Conservation (phyloP, 1,140 invertebrate species). For the Calephelis virginiensis region DNA sequence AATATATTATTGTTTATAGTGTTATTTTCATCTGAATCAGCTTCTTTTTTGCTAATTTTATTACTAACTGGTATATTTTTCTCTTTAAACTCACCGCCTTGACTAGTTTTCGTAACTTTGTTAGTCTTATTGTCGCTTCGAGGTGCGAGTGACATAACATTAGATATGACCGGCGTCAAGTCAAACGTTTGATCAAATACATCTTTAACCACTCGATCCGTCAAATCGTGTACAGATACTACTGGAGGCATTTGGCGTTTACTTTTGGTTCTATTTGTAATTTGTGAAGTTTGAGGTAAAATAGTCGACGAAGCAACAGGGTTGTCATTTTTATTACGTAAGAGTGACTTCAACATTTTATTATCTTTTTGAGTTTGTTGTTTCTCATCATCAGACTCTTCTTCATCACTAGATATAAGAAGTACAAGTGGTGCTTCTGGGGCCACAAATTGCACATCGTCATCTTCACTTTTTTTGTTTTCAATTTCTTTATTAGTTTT, state of each 20-base stretch:
- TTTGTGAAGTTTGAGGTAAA: background rate
- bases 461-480: background rate
- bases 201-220: background rate
- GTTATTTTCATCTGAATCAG: background rate
- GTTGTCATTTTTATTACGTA: background rate
- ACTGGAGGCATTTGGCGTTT: background rate
- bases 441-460: background rate
- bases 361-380: background rate
- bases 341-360: background rate
- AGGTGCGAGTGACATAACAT: background rate
- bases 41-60: background rate
- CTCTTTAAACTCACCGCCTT: background rate
- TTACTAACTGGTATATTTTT: background rate
- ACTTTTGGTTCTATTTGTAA: background rate
- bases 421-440: background rate
- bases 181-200: background rate
- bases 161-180: background rate
- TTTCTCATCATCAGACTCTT: background rate
- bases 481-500: background rate
- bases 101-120: background rate
- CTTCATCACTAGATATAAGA: constrained; percentile 5
- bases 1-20: background rate
- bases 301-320: background rate
- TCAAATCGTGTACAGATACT: background rate
- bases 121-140: background rate